Evolutionary conservation across 1,140 invertebrate genomes (phyloP), one percentile per base, ranked within the genome.

Genomic region (Drosophila mojavensis): DNA sequence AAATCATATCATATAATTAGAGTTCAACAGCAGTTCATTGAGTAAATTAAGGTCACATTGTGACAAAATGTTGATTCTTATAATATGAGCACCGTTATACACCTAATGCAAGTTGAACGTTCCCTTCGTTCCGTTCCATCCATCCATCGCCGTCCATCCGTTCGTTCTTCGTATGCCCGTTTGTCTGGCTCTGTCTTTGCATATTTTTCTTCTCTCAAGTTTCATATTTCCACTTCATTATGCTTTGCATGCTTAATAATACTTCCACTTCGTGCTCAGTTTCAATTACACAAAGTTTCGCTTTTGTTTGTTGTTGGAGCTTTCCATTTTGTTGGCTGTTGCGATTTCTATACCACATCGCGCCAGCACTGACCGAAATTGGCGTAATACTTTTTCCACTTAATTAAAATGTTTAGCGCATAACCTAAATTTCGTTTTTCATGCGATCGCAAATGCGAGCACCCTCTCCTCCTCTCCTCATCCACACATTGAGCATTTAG

Each of bases 191-290:
- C 48, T 78, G 69, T 78, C 50, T 81, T 20, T 63, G 65, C 59
- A 73, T 82, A 65, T 65, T 72, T 74, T 55, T 60, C 58, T 73
- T 75, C 53, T 60, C 62, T 68, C 54, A 56, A 81, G 84, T 76
- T 76, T 89, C 85, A 81, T 84, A 89, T 89, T 89, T 89, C 84
- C 81, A 81, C 71, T 89, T 90, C 84, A 84, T 89, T 88, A 89
- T 88, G 84, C 83, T 88, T 85, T 89, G 83, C 83, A 88, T 88
- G 83, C 83, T 88, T 88, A 88, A 88, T 88, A 89, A 88, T 89
- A 88, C 83, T 88, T 88, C 84, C 84, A 81, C 85, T 79, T 81
- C 81, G 85, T 89, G 84, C 78, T 89, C 75, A 89, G 84, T 89
- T 84, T 90, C 80, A 89, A 89, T 89, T 89, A 84, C 84, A 83